Evolutionary conservation across 2,888 invertebrate species (phyloP), one percentile per base, ranked within the genome.

Genomic region (Leistus spinibarbis): DNA sequence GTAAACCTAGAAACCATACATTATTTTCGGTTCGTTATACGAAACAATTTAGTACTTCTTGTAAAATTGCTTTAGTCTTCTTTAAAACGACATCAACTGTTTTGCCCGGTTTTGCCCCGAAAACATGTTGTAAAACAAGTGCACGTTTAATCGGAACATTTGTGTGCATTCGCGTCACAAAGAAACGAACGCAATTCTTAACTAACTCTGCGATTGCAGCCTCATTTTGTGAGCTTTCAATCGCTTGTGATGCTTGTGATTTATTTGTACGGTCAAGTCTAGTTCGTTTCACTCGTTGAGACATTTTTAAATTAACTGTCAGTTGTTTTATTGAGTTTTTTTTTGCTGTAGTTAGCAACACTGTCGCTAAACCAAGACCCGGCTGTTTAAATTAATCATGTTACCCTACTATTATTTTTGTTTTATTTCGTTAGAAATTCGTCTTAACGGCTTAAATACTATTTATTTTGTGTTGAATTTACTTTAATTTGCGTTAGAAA

Each of bases 361-460:
- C 13, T 40, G 40, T 13, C 13, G 40, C 5, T 40, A 40, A 7
- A 40, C 40, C 0, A 40, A 40, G 40, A 13, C 5, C 40, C 1
- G 40, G 13, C 13, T 10, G 40, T 10, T 40, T 10, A 4, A 13
- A 40, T 40, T 40, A 40, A 7, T 5, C 40, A 40, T 40, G 27
- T 65, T 16, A 5, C 5, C 63, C 4, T 22, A 27, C 69, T 62
- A 53, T 62, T 54, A 71, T 60, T 60, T 22, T 5, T 4, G 60
- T 23, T 62, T 22, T 13, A 24, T 24, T 60, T 17, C 54, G 66
- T 72, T 74, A 74, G 67, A 75, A 75, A 87, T 93, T 95, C 94
- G 95, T 90, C 95, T 95, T 85, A 95, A 95, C 95, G 93, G 95
- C 88, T 93, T 94, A 9, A 16, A 17, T 23, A 22, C 60, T 64